These are phyloP conservation scores for Chiropotes sagulatus DNA, from an alignment of 2,797 vertebrate genomes.

Conservation along the genomic window DNA sequence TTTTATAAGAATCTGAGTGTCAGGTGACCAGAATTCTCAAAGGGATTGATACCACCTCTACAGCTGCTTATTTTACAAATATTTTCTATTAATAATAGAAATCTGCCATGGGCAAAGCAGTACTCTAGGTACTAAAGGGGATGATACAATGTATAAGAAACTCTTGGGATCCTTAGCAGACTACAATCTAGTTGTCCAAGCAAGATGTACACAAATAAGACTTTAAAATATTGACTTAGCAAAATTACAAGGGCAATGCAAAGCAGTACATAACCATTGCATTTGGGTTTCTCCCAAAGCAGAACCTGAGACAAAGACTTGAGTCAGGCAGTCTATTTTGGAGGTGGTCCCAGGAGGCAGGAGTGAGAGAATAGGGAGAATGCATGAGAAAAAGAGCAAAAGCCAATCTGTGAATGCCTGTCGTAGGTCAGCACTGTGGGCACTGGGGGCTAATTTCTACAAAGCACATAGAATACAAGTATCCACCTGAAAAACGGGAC, in stretches of 20 bases:
- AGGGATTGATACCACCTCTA: not conserved
- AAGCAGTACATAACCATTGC: not conserved
- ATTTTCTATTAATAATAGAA: slow-evolving; percentile 45
- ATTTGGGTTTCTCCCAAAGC: not conserved
- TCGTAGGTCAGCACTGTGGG: not conserved
- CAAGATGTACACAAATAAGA: not conserved
- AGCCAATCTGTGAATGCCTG: not conserved
- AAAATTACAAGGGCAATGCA: slow-evolving; percentile 21
- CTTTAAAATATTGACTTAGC: not conserved
- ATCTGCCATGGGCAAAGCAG: not conserved
- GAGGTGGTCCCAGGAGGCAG: not conserved
- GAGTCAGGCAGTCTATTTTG: slow-evolving; percentile 17
- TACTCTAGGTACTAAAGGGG: not conserved
- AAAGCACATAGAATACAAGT: slow-evolving; percentile 22
- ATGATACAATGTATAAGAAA: not conserved
- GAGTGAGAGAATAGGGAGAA: not conserved
- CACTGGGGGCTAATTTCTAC: not conserved
- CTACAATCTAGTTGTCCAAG: not conserved
- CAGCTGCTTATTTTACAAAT: not conserved
- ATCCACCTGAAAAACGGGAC: not conserved
- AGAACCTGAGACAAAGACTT: not conserved
- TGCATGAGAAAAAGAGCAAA: slow-evolving; percentile 24
- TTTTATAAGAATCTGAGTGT: not conserved
- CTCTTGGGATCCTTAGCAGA: not conserved
- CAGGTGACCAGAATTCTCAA: slow-evolving; percentile 4